phyloP scores from a whole-genome alignment of 2,888 invertebrate species.

The Oasisia sp. region DNA sequence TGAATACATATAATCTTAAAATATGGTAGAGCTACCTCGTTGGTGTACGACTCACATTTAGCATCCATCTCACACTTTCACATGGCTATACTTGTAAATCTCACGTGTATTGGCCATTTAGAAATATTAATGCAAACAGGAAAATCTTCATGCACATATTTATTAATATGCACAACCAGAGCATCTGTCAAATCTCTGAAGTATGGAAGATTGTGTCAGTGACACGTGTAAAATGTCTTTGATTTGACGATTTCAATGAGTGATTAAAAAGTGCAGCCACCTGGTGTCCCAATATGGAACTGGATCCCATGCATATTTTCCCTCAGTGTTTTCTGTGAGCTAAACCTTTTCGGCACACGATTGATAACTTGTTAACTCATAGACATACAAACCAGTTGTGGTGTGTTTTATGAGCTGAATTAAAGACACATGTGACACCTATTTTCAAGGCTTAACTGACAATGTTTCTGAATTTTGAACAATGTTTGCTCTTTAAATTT shows the following conservation, averaged over 20 bases:
- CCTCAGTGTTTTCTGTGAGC: no score
- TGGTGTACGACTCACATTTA: slow-evolving; percentile 18
- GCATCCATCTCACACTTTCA: background rate
- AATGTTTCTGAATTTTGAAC: no score
- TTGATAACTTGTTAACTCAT: no score
- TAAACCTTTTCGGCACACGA: no score
- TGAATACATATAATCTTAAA: slow-evolving; percentile 17
- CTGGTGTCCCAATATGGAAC: background rate
- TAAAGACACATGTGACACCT: no score
- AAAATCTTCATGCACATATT: background rate
- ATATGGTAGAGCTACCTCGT: background rate
- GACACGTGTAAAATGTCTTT: slow-evolving; percentile 21
- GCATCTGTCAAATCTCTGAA: background rate
- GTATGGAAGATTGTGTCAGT: background rate
- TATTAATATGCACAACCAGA: background rate
- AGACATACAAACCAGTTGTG: no score
- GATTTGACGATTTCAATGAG: background rate
- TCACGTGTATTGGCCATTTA: background rate
- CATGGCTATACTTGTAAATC: background rate
- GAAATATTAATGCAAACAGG: slow-evolving; percentile 20
- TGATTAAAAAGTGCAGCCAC: background rate
- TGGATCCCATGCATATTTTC: background rate
- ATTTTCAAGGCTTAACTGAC: no score
- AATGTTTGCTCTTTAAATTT: no score
- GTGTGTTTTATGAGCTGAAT: no score